Base-by-base conservation (phyloP, 2,888 invertebrate genomes). In the Caenorhabditis uteleia region DNA sequence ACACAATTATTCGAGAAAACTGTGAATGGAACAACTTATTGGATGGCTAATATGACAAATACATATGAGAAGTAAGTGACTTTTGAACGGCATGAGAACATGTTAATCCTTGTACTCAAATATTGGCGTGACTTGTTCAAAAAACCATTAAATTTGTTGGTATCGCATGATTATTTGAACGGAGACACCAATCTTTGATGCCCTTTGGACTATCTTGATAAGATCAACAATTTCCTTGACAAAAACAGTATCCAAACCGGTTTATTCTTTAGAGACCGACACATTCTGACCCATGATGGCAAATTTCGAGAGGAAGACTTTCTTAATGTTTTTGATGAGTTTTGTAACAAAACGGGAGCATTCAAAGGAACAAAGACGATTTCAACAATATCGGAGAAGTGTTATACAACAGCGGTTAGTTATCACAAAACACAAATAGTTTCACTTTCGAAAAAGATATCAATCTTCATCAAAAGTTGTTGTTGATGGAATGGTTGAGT, bases 1-100 rank as follows among this genome's bases (percentile, higher is more conserved):
- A 65, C 64, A 16, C 14, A 54, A 1, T 16, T 65, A 4, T 59
- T 39, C 20, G 58, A 58, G 12, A 65, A 55, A 20, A 58, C 49
- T 55, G 16, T 65, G 3, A 65, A 65, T 23, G 64, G 64, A 18
- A 65, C 64, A 2, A 65, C 64, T 10, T 65, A 65, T 42, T 65
- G 58, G 58, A 5, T 65, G 25, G 64, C 64, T 1, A 58, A 58
- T 34, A 65, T 65, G 64, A 57, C 39, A 1, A 65, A 47, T 46
- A 23, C 12, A 2, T 50, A 38, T 31, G 33, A 42, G 8, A 53
- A 21, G 23, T 39, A 21, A 21, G 20, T 8, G 7, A 3, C 4
- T 6, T 39, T 39, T 29, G 14, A 29, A 29, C 8, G n/a, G n/a
- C n/a, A n/a, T n/a, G n/a, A n/a, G n/a, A n/a, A n/a, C n/a, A n/a